Evolutionary conservation across 2,888 invertebrate genomes (phyloP).

Genomic region (Heteropelma amictum): DNA sequence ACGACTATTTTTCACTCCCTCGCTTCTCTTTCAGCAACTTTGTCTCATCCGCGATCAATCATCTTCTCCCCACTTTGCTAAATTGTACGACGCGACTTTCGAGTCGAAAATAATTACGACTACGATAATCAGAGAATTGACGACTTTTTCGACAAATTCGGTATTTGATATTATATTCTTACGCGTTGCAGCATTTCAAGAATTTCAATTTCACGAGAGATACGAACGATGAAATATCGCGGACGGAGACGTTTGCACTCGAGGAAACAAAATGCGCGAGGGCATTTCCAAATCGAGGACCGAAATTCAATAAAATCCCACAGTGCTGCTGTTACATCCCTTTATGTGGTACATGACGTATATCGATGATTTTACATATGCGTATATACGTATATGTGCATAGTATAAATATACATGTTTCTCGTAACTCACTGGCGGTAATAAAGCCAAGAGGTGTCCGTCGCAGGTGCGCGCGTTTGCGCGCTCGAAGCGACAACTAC

Average conservation of each 20-base stretch:
- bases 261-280: no score
- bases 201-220: no score
- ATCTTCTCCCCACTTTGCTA: constrained; percentile 37
- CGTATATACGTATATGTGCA: constrained; percentile 13
- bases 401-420: constrained; percentile 37
- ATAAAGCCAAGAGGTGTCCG: constrained; percentile 58
- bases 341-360: no score
- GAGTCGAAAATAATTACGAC: constrained; percentile 16
- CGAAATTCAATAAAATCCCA: constrained; percentile 47
- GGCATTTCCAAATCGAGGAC: constrained; percentile 32
- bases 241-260: no score
- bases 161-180: no score
- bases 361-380: constrained; percentile 12
- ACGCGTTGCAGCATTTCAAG: no score
- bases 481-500: no score
- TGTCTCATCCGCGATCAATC: constrained; percentile 23
- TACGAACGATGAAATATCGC: no score
- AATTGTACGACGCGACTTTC: constrained; percentile 32
- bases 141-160: no score
- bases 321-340: no score
- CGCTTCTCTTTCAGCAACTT: neutral
- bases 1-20: constrained; percentile 15
- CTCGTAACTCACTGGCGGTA: constrained; percentile 56
- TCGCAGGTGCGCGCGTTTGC: constrained; percentile 59
- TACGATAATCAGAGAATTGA: no score